A percentile compares a stretch with the other conserved stretches of the same genome.
These are phyloP conservation scores for Dendrocopos noguchii DNA, from an alignment of 2,113 vertebrate species.

Conservation along the genomic window DNA sequence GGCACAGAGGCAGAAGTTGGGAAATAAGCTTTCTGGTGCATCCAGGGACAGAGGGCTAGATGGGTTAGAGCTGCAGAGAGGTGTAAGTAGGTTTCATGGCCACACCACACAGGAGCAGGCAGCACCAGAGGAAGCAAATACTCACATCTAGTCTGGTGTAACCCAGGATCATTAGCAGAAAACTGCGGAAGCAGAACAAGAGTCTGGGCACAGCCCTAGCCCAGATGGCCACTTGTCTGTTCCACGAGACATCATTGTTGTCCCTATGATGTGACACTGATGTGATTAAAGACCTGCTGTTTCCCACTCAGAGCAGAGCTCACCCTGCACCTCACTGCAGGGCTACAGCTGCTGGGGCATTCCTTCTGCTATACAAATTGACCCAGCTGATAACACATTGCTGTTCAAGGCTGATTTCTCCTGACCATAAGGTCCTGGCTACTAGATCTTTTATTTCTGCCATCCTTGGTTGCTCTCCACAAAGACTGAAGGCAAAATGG, in stretches of 20 bases:
- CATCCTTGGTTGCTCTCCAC: not conserved
- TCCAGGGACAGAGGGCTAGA: not conserved
- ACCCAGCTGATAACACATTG: not conserved
- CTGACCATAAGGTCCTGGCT: not conserved
- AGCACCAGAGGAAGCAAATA: not conserved
- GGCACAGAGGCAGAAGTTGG: not conserved
- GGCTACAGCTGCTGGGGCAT: not conserved
- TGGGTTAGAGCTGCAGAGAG: not conserved
- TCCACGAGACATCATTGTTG: not conserved
- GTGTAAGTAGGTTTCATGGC: not conserved
- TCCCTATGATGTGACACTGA: not conserved
- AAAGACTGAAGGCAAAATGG: not conserved
- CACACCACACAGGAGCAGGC: not conserved
- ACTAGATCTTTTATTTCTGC: not conserved
- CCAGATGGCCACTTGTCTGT: not conserved
- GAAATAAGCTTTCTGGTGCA: not conserved
- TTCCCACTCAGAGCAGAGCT: not conserved
- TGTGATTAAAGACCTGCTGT: not conserved
- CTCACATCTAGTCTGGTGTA: not conserved
- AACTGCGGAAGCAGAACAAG: not conserved
- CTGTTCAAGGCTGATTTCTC: not conserved
- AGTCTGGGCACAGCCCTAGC: not conserved
- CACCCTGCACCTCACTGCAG: not conserved
- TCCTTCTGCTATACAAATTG: not conserved
- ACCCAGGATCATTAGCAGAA: not conserved